Evolutionary conservation across 2,888 invertebrate genomes (phyloP).

Genomic region (Dendrolimus houi): DNA sequence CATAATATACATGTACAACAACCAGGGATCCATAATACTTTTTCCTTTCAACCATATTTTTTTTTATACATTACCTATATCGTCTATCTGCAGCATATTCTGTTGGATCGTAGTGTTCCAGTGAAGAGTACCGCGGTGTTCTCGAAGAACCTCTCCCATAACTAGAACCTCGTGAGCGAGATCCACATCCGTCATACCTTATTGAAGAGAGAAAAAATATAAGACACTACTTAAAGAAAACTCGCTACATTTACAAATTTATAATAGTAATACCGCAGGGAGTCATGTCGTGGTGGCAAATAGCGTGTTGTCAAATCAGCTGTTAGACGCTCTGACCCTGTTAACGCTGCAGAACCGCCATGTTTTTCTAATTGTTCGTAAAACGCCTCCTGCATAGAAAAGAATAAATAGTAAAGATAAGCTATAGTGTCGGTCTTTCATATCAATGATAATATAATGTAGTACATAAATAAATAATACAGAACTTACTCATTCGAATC

Average conservation of each 20-base stretch:
- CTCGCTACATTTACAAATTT: too few relatives aligned
- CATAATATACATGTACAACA: too few relatives aligned
- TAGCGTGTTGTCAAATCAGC: conserved; percentile 51
- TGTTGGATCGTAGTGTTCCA: conserved; percentile 66
- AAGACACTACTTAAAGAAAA: too few relatives aligned
- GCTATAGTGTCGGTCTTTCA: too few relatives aligned
- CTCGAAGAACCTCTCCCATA: conserved; percentile 57
- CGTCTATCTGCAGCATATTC: conserved; percentile 68
- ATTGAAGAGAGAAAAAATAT: not conserved
- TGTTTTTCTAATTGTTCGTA: conserved; percentile 94
- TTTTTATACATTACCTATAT: conserved; percentile 45
- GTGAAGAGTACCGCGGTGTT: conserved; percentile 51
- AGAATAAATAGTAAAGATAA: not conserved
- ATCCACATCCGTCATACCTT: conserved; percentile 57
- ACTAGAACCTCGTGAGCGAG: conserved; percentile 66
- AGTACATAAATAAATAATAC: too few relatives aligned
- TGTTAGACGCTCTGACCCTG: conserved; percentile 64
- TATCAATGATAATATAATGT: too few relatives aligned
- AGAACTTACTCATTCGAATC: too few relatives aligned
- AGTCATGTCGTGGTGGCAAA: conserved; percentile 52
- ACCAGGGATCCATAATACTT: too few relatives aligned
- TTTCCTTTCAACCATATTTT: too few relatives aligned
- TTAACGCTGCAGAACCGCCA: conserved; percentile 71
- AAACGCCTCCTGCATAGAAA: conserved; percentile 86
- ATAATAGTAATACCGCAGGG: conserved; percentile 30